A percentile compares a stretch with the other conserved stretches of the same genome.
These are phyloP conservation scores for Anabacerthia variegaticeps DNA, from an alignment of 2,797 vertebrate genomes.

Conservation along the genomic window DNA sequence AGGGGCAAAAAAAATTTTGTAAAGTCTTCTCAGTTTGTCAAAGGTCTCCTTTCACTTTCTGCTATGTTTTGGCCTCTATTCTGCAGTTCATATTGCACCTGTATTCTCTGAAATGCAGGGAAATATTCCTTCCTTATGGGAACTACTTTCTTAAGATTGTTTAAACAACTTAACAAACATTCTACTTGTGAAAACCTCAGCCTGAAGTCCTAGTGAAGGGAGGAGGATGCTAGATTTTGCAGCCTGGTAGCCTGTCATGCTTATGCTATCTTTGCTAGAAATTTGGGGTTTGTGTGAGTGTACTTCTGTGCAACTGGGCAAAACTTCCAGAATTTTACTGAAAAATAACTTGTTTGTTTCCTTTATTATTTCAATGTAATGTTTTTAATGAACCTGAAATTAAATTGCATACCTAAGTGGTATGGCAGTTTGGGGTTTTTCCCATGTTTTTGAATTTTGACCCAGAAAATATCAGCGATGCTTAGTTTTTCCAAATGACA, in stretches of 20 bases:
- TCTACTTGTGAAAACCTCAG: background rate
- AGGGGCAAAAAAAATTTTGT: accelerated
- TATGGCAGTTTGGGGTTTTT: background rate
- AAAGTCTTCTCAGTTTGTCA: background rate
- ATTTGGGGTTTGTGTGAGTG: background rate
- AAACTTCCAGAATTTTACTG: background rate
- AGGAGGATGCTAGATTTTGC: background rate
- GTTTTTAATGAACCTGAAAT: background rate
- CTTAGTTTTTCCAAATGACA: background rate
- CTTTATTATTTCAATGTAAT: background rate
- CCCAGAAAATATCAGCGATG: background rate
- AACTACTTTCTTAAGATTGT: background rate
- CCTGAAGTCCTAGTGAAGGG: background rate
- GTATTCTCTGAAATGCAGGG: background rate
- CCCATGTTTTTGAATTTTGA: background rate
- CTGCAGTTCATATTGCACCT: background rate
- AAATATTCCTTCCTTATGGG: background rate
- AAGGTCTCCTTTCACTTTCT: background rate
- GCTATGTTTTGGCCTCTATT: background rate
- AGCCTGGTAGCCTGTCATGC: background rate
- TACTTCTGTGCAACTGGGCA: background rate
- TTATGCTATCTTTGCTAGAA: background rate
- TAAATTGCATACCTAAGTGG: background rate
- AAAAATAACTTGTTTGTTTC: background rate
- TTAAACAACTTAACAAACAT: background rate